Evolutionary conservation across 2,113 vertebrate species (phyloP), one percentile per base, ranked within the genome.

Genomic region (Cebus imitator): DNA sequence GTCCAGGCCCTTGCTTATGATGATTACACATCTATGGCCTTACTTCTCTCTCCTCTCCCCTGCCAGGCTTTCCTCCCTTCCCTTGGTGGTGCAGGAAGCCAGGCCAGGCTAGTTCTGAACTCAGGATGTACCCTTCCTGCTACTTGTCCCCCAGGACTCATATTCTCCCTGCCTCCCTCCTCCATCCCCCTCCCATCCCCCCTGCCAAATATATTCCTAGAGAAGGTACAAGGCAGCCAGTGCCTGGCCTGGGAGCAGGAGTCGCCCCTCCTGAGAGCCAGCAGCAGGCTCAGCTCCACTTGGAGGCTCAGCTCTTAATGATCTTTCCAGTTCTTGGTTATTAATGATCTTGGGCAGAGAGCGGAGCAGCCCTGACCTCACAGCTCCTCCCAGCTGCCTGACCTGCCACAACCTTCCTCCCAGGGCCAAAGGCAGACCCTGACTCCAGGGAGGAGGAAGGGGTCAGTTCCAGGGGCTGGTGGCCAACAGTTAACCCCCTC

Each of bases 321-420:
- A 93, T 91, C 96, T 85, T 96, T 86, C 91, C 76, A 55, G 94
- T 61, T 90, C 93, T 82, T 82, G 88, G 58, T 96, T 97, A 93
- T 96, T 97, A 96, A 97, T 96, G 87, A 97, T 95, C 85, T 88
- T 66, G 87, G 95, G 90, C 92, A 90, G 90, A 10, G 43, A 97
- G 91, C 55, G 0, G 52, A 96, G 85, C 85, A 82, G 80, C 75
- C 61, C n/a, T 52, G 52, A 75, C 25, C 50, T 84, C 84, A 0
- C 7, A 9, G 14, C 61, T 37, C 23, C 92, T 52, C 94, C 55
- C 58, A 37, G 75, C 27, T 32, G 27, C 23, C 32, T 89, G 76
- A 86, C 95, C 90, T 66, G 78, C 97, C 27, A 27, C n/a, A 45
- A 37, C 68, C 75, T 40, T 32, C 11, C 52, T 1, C 50, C 32